These are phyloP conservation scores for Heterodera filipjevi DNA, from an alignment of 2,888 invertebrate species.

Conservation along the genomic window DNA sequence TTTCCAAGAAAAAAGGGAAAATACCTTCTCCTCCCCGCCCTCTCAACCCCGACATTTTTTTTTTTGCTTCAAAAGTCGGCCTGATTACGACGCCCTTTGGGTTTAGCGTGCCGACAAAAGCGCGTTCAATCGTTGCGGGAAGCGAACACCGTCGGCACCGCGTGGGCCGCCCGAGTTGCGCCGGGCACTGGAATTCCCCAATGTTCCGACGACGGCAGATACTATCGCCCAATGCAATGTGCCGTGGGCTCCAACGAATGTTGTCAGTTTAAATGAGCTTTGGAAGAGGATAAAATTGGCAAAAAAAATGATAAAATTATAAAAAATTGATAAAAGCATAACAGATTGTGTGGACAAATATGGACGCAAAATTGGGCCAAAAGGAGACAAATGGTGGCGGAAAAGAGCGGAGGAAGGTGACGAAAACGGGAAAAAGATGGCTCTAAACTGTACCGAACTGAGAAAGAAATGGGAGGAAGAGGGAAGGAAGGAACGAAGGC, in stretches of 20 bases:
- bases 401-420: conserved; percentile 18
- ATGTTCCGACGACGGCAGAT: conserved; percentile 36
- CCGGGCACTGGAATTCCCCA: conserved; percentile 33
- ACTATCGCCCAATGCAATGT: conserved; percentile 38
- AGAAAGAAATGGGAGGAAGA: neutral
- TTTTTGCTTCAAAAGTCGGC: neutral
- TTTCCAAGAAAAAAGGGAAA: neutral
- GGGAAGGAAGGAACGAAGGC: neutral
- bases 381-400: neutral
- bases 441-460: conserved; percentile 14
- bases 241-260: conserved; percentile 36
- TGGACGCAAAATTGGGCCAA: conserved; percentile 15
- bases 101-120: conserved; percentile 36
- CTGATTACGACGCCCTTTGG: neutral
- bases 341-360: conserved; percentile 17
- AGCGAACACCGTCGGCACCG: conserved; percentile 15
- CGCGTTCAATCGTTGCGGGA: conserved; percentile 39
- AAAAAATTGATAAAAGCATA: neutral
- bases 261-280: conserved; percentile 25
- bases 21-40: too few relatives aligned
- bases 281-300: neutral
- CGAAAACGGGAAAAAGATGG: neutral
- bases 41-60: too few relatives aligned
- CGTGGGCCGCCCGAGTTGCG: neutral
- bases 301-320: neutral